These are phyloP conservation scores for Plectus sambesii DNA, from an alignment of 1,140 invertebrate species.

Conservation along the genomic window DNA sequence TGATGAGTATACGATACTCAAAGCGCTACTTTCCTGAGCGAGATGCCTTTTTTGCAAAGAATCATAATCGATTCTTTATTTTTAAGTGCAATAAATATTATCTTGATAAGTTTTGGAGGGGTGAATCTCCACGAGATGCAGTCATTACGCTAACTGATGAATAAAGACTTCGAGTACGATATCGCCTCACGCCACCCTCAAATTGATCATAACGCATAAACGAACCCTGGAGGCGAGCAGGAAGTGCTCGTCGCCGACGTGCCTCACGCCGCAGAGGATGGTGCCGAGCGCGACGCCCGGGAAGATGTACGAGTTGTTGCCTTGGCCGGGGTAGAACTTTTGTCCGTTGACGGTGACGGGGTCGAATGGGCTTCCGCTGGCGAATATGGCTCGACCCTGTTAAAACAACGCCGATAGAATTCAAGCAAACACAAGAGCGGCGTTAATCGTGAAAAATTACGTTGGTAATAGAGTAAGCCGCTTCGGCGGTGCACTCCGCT, in stretches of 20 bases:
- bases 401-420: slow-evolving; percentile 25
- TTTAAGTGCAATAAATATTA: too few species aligned
- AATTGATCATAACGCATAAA: slow-evolving; percentile 6
- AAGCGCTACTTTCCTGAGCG: too few species aligned
- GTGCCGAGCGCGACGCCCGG: slow-evolving; percentile 81
- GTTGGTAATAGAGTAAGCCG: slow-evolving; percentile 72
- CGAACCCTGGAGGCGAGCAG: slow-evolving; percentile 68
- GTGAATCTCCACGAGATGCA: too few species aligned
- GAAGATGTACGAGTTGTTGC: slow-evolving; percentile 94
- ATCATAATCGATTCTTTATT: too few species aligned
- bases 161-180: too few species aligned
- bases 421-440: slow-evolving; percentile 1
- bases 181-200: too few species aligned
- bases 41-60: too few species aligned
- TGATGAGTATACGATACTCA: too few species aligned
- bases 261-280: slow-evolving; percentile 63
- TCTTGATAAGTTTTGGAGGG: too few species aligned
- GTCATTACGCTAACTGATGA: too few species aligned
- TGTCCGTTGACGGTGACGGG: slow-evolving; percentile 65
- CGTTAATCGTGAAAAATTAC: slow-evolving; percentile 50
- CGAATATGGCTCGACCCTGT: slow-evolving; percentile 75
- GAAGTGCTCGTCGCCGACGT: slow-evolving; percentile 79
- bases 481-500: slow-evolving; percentile 88
- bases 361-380: slow-evolving; percentile 79
- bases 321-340: slow-evolving; percentile 74